Evolutionary conservation across 2,888 invertebrate species (phyloP).

Genomic region (Scaptomyza reducta): DNA sequence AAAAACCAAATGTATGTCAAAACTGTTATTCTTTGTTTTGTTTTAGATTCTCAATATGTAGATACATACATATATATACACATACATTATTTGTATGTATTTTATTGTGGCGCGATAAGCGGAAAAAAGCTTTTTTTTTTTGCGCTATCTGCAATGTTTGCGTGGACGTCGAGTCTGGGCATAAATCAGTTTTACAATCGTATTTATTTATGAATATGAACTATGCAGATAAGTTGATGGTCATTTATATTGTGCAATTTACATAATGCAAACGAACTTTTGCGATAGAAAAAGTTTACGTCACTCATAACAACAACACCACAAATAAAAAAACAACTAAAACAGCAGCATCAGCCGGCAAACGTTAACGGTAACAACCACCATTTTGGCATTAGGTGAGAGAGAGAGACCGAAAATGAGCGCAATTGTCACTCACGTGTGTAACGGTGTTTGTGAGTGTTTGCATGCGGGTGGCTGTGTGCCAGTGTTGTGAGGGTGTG

Average conservation of each 20-base stretch:
- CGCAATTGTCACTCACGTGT: conserved; percentile 41
- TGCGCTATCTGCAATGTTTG: conserved; percentile 37
- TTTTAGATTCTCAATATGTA: conserved; percentile 35
- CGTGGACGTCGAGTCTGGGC: conserved; percentile 27
- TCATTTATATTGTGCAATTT: conserved; percentile 36
- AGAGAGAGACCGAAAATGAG: conserved; percentile 13
- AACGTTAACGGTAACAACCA: conserved; percentile 69
- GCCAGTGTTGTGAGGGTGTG: conserved; percentile 47
- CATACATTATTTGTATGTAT: conserved; percentile 6
- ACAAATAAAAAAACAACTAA: conserved; percentile 6
- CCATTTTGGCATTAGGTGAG: conserved; percentile 40
- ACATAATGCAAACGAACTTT: conserved; percentile 41
- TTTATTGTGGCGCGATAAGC: conserved; percentile 47
- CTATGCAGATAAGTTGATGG: conserved; percentile 33
- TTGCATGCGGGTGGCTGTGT: conserved; percentile 11
- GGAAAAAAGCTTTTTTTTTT: conserved; percentile 14
- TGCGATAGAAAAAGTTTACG: conserved; percentile 41
- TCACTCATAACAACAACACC: conserved; percentile 39
- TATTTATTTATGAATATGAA: conserved; percentile 10
- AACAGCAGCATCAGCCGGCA: conserved; percentile 58
- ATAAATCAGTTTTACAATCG: conserved; percentile 55
- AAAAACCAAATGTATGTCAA: conserved; percentile 17
- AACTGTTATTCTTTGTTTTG: conserved; percentile 60
- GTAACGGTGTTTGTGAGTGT: conserved; percentile 3
- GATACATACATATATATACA: conserved; percentile 22